Percentiles rank a stretch among this genome's conserved stretches.
These are phyloP conservation scores for Drosophila nigrodunni DNA, from an alignment of 1,140 invertebrate genomes.

Conservation along the genomic window DNA sequence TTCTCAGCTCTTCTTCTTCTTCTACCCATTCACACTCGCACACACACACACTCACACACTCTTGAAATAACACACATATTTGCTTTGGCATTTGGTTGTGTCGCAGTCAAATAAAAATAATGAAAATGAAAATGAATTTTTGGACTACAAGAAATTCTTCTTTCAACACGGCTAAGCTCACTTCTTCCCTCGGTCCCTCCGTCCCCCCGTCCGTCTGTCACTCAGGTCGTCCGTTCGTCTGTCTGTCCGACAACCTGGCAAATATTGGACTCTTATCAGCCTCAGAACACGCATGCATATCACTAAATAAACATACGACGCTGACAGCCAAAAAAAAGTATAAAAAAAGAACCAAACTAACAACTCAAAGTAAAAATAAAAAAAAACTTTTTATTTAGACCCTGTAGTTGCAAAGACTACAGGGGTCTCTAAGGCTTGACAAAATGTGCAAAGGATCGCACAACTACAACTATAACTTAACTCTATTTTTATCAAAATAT, in stretches of 20 bases:
- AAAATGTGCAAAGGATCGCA: too few relatives aligned
- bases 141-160: conserved; percentile 50
- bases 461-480: too few relatives aligned
- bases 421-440: too few relatives aligned
- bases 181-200: not conserved
- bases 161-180: conserved; percentile 30
- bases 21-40: not conserved
- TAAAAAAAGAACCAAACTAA: conserved; percentile 10
- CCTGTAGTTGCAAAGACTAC: too few relatives aligned
- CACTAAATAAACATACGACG: conserved; percentile 51
- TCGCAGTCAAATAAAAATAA: conserved; percentile 53
- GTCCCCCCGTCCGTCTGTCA: not conserved
- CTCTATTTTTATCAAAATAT: too few relatives aligned
- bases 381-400: not conserved
- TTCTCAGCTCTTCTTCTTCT: not conserved
- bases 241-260: conserved; percentile 25
- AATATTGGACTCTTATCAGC: conserved; percentile 56
- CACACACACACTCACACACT: conserved; percentile 17
- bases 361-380: conserved; percentile 25
- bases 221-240: not conserved
- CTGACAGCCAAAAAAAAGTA: conserved; percentile 20
- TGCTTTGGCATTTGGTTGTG: conserved; percentile 71
- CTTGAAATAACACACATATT: conserved; percentile 44
- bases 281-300: conserved; percentile 47
- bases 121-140: conserved; percentile 58